Evolutionary conservation across 2,113 vertebrate genomes (phyloP).

Genomic region (Cairina moschata): DNA sequence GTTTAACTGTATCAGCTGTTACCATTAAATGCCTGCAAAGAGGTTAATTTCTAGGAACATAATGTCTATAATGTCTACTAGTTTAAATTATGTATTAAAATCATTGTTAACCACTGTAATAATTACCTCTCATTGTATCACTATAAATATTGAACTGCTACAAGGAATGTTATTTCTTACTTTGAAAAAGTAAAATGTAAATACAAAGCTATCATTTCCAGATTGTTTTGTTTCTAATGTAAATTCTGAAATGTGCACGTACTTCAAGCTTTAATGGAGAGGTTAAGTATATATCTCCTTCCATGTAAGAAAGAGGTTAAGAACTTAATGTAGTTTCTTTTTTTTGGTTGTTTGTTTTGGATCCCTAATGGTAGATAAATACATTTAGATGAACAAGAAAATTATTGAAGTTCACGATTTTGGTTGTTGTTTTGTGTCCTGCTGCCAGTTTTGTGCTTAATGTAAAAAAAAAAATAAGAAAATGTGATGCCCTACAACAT

Average conservation of each 20-base stretch:
- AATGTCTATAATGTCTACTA: conserved; percentile 45
- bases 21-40: not conserved
- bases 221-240: conserved; percentile 34
- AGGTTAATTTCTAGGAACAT: conserved; percentile 39
- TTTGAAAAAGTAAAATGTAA: conserved; percentile 72
- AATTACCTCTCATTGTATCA: conserved; percentile 46
- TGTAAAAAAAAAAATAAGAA: no score
- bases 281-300: not conserved
- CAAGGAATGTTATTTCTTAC: conserved; percentile 64
- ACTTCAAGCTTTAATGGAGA: not conserved
- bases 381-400: no score
- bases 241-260: not conserved
- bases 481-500: not conserved
- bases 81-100: conserved; percentile 22
- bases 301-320: not conserved
- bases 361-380: not conserved
- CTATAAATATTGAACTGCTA: conserved; percentile 38
- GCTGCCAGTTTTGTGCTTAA: not conserved
- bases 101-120: conserved; percentile 54
- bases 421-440: not conserved
- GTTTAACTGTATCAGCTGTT: conserved; percentile 43
- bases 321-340: not conserved
- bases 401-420: no score
- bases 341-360: not conserved
- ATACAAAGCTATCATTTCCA: not conserved